Base-by-base conservation (phyloP, 2,113 vertebrate species). In the Pleuronectes platessa region DNA sequence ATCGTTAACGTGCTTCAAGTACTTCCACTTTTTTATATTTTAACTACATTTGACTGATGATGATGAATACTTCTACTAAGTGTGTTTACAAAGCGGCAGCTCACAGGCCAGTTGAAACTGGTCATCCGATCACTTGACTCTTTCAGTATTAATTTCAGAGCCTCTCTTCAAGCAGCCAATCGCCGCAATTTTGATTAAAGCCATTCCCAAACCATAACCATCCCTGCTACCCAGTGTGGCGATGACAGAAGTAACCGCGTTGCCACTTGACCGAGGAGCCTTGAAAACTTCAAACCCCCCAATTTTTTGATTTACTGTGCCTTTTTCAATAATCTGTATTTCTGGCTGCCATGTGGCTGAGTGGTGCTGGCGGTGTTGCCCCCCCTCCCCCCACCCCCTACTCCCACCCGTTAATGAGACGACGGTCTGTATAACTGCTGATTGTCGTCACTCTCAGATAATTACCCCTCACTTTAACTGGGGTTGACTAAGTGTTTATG, bases 391-490 rank as follows among this genome's bases (percentile, higher is more conserved):
- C 81, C 54, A 63, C 68, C 23, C 12, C 12, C 68, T 2, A 24
- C 24, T 24, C 12, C 79, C 54, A 67, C 68, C 73, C 68, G 66
- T 83, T 90, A 88, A 88, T 80, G 83, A 88, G 79, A 81, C 23
- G 67, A 74, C 49, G 45, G 76, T 47, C 72, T 73, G 74, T 59
- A 23, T 79, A 78, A 82, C 84, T 62, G 5, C 87, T 85, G 72
- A 89, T 85, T 90, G 82, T 88, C 83, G 77, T 91, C 87, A 88
- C 83, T 82, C 74, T 56, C 72, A 84, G 88, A 90, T 85, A 85
- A 91, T 90, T 88, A 69, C 70, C 62, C 78, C 61, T 83, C 67
- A 78, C 66, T 86, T 88, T 87, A 87, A 90, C 79, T 74, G 62
- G 68, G 45, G 76, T 78, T 88, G 86, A 91, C 78, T 83, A 79